Percentiles rank a stretch among this genome's conserved stretches.
Conservation (phyloP, 1,140 invertebrate genomes). For the Dendrolimus punctatus region DNA sequence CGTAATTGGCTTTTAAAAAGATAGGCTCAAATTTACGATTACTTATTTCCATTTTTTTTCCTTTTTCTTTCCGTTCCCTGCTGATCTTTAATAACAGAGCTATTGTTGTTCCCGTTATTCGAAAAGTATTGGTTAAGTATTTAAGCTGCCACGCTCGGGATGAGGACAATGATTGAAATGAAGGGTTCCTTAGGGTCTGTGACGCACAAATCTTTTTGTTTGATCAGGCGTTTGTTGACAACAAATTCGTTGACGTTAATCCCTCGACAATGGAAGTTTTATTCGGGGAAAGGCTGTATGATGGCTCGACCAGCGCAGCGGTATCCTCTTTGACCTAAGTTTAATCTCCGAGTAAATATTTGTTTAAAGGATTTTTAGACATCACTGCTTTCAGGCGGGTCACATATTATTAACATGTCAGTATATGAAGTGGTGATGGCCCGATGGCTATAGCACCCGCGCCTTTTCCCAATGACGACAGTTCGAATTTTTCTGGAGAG, state of each 20-base stretch:
- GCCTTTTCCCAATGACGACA: too few species aligned
- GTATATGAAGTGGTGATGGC: background rate
- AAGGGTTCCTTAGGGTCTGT: constrained; percentile 37
- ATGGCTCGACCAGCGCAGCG: constrained; percentile 37
- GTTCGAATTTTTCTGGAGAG: too few species aligned
- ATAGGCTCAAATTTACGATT: constrained; percentile 40
- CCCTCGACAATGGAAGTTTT: constrained; percentile 61
- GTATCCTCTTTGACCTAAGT: constrained; percentile 34
- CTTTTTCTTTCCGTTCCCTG: constrained; percentile 14
- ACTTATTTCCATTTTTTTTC: constrained; percentile 20
- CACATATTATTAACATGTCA: background rate
- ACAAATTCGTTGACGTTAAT: constrained; percentile 69
- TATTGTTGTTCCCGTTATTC: constrained; percentile 26
- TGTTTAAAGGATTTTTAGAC: constrained; percentile 51
- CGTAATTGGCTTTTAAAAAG: constrained; percentile 53
- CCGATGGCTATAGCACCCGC: too few species aligned
- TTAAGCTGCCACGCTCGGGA: constrained; percentile 33
- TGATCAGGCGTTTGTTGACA: constrained; percentile 65
- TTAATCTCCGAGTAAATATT: constrained; percentile 51
- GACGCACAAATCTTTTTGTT: constrained; percentile 60
- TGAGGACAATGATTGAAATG: constrained; percentile 39
- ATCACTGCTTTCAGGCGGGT: constrained; percentile 23
- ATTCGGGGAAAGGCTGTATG: constrained; percentile 40
- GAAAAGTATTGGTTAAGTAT: constrained; percentile 28
- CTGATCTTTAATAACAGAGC: constrained; percentile 9